A percentile compares a stretch with the other conserved stretches of the same genome.
These are phyloP conservation scores for Limonius californicus DNA, from an alignment of 1,140 invertebrate genomes.

Conservation along the genomic window DNA sequence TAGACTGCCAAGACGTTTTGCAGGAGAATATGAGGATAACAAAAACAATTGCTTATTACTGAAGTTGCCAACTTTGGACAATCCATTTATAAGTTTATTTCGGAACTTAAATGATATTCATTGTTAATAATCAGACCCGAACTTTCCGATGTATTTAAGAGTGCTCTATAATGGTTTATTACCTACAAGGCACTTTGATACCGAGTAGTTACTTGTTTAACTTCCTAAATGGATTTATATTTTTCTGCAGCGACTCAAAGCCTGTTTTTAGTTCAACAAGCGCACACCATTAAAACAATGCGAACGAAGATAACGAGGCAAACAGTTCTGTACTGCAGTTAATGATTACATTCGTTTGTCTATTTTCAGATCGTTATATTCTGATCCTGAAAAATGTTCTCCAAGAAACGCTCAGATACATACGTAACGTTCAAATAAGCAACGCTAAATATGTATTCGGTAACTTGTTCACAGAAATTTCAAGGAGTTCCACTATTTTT, in stretches of 20 bases:
- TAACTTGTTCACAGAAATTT: too few relatives aligned
- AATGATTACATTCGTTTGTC: background rate
- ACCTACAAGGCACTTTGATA: background rate
- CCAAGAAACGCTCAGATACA: too few relatives aligned
- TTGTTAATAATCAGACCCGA: slow-evolving; percentile 27
- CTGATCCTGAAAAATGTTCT: background rate
- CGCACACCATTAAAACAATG: background rate
- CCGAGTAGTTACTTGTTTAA: background rate
- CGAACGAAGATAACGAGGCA: background rate
- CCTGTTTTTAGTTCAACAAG: background rate
- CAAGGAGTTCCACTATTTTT: too few relatives aligned
- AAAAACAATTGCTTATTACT: slow-evolving; percentile 20
- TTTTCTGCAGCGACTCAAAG: background rate
- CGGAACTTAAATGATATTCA: slow-evolving; percentile 31
- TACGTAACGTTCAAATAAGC: too few relatives aligned
- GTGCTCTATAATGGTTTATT: background rate
- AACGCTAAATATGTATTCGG: too few relatives aligned
- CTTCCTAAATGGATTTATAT: background rate
- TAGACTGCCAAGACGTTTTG: too few relatives aligned
- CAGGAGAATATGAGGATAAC: background rate
- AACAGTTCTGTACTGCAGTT: background rate
- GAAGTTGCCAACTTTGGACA: slow-evolving; percentile 24
- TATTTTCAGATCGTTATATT: background rate
- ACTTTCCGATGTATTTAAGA: slow-evolving; percentile 15
- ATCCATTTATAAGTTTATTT: slow-evolving; percentile 29